These are phyloP conservation scores for Protosalanx chinensis DNA, from an alignment of 2,797 vertebrate genomes.

Conservation along the genomic window DNA sequence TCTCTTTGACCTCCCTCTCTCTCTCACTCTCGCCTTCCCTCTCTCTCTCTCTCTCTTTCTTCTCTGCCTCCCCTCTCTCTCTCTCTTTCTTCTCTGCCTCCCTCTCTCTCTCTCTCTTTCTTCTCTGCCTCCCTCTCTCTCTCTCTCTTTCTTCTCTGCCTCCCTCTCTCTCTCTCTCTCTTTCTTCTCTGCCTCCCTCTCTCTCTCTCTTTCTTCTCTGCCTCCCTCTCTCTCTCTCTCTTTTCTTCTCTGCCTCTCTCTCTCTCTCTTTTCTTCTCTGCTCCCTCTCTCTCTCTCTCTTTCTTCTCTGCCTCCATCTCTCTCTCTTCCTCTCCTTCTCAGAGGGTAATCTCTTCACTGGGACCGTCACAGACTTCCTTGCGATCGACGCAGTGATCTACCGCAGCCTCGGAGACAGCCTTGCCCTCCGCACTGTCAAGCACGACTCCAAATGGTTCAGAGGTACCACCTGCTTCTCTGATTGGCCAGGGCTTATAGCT, in stretches of 20 bases:
- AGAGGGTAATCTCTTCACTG: slow-evolving; percentile 96
- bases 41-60: too few species aligned
- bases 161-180: background rate
- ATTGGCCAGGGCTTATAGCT: background rate
- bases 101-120: background rate
- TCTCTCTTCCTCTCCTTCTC: slow-evolving; percentile 31
- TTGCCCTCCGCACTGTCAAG: slow-evolving; percentile 91
- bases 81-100: background rate
- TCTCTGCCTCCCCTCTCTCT: background rate
- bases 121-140: background rate
- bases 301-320: background rate
- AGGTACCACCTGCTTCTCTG: slow-evolving; percentile 69
- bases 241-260: background rate
- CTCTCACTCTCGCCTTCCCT: slow-evolving; percentile 21
- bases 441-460: slow-evolving; percentile 99
- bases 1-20: slow-evolving; percentile 29
- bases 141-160: background rate
- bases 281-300: background rate
- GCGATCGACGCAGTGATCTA: slow-evolving; percentile 97
- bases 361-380: slow-evolving; percentile 94
- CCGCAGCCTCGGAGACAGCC: slow-evolving; percentile 90
- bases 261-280: background rate
- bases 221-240: background rate
- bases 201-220: slow-evolving; percentile 29
- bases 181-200: slow-evolving; percentile 12